Evolutionary conservation across 2,797 vertebrate genomes (phyloP).

Genomic region (Clarias laeviceps): DNA sequence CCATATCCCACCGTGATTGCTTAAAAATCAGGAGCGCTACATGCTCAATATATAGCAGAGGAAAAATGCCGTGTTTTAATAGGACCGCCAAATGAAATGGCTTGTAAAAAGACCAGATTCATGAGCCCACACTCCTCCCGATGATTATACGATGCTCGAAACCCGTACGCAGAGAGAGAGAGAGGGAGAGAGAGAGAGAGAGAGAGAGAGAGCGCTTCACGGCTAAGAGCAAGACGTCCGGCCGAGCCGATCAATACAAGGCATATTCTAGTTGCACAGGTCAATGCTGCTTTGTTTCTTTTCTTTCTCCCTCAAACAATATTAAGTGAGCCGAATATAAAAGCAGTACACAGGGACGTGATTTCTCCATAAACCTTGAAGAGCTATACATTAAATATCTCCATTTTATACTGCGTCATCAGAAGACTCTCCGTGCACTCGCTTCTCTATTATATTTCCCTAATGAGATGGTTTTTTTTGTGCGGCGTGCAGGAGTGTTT

Average conservation of each 20-base stretch:
- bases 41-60: constrained; percentile 25
- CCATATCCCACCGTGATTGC: constrained; percentile 2
- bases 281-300: constrained; percentile 20
- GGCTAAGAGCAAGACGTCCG: background rate
- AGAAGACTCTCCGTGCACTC: background rate
- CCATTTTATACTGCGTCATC: background rate
- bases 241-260: background rate
- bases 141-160: constrained; percentile 24
- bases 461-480: constrained; percentile 4
- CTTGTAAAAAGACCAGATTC: constrained; percentile 43
- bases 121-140: constrained; percentile 8
- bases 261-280: background rate
- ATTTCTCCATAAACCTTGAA: background rate
- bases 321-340: background rate
- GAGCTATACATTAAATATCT: background rate
- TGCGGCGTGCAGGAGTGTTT: background rate
- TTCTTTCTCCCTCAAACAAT: background rate
- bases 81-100: constrained; percentile 48
- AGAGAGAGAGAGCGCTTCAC: too few relatives aligned
- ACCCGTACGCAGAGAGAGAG: background rate
- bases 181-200: too few relatives aligned
- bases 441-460: constrained; percentile 9
- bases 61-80: constrained; percentile 44
- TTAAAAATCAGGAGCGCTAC: constrained; percentile 16
- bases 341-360: background rate